These are phyloP conservation scores for Epistrophe grossulariae DNA, from an alignment of 2,888 invertebrate genomes.

Conservation along the genomic window DNA sequence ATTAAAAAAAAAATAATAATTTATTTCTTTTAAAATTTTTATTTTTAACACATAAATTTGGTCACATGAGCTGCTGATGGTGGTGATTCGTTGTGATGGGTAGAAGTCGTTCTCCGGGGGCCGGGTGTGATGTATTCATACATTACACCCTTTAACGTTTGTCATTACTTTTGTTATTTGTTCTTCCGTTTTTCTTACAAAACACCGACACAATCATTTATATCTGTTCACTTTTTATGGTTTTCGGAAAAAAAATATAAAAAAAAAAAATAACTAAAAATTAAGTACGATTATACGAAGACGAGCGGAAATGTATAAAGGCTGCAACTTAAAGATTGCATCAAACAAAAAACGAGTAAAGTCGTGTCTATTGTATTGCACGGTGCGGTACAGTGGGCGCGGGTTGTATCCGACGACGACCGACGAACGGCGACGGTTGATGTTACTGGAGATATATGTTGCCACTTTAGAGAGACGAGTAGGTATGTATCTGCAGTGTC, in stretches of 20 bases:
- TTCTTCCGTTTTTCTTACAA: slow-evolving; percentile 43
- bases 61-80: slow-evolving; percentile 45
- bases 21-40: slow-evolving; percentile 27
- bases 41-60: slow-evolving; percentile 57
- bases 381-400: background rate
- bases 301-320: background rate
- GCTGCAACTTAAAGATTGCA: slow-evolving; percentile 39
- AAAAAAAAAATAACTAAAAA: slow-evolving; percentile 20
- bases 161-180: slow-evolving; percentile 27
- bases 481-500: slow-evolving; percentile 23
- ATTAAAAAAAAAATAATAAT: slow-evolving; percentile 44
- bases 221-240: slow-evolving; percentile 19
- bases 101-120: slow-evolving; percentile 9
- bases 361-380: slow-evolving; percentile 11
- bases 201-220: slow-evolving; percentile 40
- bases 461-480: slow-evolving; percentile 29
- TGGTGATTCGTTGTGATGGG: background rate
- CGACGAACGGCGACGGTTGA: background rate
- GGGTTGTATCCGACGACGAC: background rate
- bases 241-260: slow-evolving; percentile 17
- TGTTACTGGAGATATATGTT: slow-evolving; percentile 39
- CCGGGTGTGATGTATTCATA: slow-evolving; percentile 51
- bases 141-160: slow-evolving; percentile 45
- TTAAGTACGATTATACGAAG: background rate
- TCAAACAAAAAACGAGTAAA: slow-evolving; percentile 25